phyloP scores from a whole-genome alignment of 2,888 invertebrate genomes.

The Neoscelio sp. region DNA sequence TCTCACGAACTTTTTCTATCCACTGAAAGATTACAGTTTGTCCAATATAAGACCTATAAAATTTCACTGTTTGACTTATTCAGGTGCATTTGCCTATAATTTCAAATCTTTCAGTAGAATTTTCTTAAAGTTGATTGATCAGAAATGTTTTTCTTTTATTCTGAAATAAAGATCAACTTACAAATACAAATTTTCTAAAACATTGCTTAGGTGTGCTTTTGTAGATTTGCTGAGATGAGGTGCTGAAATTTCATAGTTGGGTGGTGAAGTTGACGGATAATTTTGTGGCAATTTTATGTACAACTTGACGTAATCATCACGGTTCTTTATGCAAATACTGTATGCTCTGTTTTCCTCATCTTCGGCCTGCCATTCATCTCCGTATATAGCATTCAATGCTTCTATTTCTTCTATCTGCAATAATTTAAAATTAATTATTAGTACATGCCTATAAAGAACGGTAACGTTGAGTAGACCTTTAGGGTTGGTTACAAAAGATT shows the following conservation, averaged over 20 bases:
- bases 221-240: constrained; percentile 87
- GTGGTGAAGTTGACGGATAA: constrained; percentile 88
- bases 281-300: constrained; percentile 87
- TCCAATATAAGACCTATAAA: constrained; percentile 87
- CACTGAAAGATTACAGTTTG: constrained; percentile 89
- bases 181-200: constrained; percentile 88
- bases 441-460: too few relatives aligned
- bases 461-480: too few relatives aligned
- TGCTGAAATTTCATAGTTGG: constrained; percentile 88
- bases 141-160: neutral
- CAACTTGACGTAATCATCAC: constrained; percentile 83
- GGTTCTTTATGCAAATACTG: constrained; percentile 85
- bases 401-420: constrained; percentile 88
- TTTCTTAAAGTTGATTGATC: too few relatives aligned
- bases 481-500: too few relatives aligned
- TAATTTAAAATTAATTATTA: neutral
- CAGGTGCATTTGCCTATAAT: neutral
- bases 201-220: constrained; percentile 85
- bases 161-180: constrained; percentile 83
- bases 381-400: constrained; percentile 89
- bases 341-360: constrained; percentile 85
- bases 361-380: constrained; percentile 87
- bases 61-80: constrained; percentile 25
- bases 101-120: constrained; percentile 34
- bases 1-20: constrained; percentile 89